These are phyloP conservation scores for Aviceda subcristata DNA, from an alignment of 2,113 vertebrate species.

Conservation along the genomic window DNA sequence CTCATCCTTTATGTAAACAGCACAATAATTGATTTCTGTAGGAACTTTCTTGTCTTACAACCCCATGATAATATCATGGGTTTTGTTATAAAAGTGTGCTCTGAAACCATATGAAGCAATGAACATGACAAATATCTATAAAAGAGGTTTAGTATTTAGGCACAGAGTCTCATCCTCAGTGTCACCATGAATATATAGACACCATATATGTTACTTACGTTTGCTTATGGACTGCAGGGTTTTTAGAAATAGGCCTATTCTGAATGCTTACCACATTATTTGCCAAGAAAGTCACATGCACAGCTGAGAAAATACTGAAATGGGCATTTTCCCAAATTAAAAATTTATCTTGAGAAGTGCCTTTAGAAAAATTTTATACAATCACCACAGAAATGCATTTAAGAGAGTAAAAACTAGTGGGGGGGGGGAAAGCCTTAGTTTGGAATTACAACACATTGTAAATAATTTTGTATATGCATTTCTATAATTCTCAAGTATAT, in stretches of 20 bases:
- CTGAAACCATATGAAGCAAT: background rate
- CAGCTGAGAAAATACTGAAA: constrained; percentile 59
- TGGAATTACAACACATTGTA: background rate
- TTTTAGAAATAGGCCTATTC: constrained; percentile 25
- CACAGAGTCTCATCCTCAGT: background rate
- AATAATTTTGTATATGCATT: background rate
- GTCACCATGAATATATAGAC: background rate
- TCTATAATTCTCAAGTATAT: background rate
- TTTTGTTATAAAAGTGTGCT: background rate
- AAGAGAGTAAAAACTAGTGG: background rate
- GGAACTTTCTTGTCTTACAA: background rate
- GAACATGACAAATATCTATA: background rate
- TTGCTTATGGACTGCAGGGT: background rate
- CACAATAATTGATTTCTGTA: background rate
- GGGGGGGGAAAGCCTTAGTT: background rate
- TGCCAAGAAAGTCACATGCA: constrained; percentile 33
- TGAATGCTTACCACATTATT: constrained; percentile 1
- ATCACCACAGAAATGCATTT: constrained; percentile 2
- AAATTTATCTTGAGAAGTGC: constrained; percentile 13
- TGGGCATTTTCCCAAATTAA: constrained; percentile 34
- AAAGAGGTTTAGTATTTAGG: background rate
- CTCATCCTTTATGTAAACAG: background rate
- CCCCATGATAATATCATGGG: background rate
- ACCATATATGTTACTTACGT: background rate
- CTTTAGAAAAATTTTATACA: background rate